Conservation (phyloP, 2,888 invertebrate species). For the Pardosa pseudoannulata region DNA sequence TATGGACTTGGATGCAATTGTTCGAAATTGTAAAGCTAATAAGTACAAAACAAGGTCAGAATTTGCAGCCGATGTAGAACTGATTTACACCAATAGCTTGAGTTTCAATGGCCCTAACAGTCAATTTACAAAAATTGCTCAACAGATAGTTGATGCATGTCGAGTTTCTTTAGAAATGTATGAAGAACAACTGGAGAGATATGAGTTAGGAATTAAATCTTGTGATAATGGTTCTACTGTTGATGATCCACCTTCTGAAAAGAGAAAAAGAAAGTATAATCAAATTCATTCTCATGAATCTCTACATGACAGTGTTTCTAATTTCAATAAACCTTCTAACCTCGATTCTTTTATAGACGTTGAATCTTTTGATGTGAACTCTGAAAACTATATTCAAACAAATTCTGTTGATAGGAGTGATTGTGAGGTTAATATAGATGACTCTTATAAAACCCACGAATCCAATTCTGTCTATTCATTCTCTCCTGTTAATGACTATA, state of each 20-base stretch:
- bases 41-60: conserved; percentile 94
- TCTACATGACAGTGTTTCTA: not conserved
- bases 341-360: conserved; percentile 44
- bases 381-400: not conserved
- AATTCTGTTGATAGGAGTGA: conserved; percentile 10
- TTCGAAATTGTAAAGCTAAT: conserved; percentile 82
- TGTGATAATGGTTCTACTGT: not conserved
- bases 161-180: conserved; percentile 40
- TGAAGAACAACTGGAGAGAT: conserved; percentile 23
- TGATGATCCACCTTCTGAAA: not conserved
- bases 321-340: conserved; percentile 32
- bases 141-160: conserved; percentile 85
- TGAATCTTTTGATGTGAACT: conserved; percentile 36
- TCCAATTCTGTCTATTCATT: conserved; percentile 21
- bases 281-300: not conserved
- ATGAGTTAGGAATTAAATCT: conserved; percentile 30
- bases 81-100: conserved; percentile 91
- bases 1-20: conserved; percentile 96
- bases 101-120: conserved; percentile 94
- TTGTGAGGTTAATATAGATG: not conserved
- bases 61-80: conserved; percentile 91
- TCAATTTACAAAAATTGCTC: conserved; percentile 90
- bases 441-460: conserved; percentile 9
- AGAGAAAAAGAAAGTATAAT: not conserved
- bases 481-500: conserved; percentile 13